Conservation (phyloP, 2,113 vertebrate genomes). For the Miniopterus natalensis region DNA sequence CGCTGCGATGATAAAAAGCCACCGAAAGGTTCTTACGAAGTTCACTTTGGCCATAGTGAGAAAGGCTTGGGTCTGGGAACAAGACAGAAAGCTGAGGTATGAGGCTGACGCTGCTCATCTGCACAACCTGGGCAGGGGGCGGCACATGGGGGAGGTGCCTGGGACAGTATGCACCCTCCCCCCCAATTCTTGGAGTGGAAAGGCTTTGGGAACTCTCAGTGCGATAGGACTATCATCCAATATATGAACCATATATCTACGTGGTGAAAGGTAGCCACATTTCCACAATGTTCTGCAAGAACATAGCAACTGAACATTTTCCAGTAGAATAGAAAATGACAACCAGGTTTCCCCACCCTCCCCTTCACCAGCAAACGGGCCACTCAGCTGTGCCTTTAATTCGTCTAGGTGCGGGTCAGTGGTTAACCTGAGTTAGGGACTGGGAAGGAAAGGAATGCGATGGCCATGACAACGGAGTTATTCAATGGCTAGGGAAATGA, state of each 20-base stretch:
- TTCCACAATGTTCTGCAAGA: background rate
- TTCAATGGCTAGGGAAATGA: background rate
- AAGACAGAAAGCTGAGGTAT: background rate
- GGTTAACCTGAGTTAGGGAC: background rate
- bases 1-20: background rate
- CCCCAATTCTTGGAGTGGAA: background rate
- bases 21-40: background rate
- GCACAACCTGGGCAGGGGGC: background rate
- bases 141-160: background rate
- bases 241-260: background rate
- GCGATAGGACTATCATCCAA: background rate
- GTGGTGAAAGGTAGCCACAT: background rate
- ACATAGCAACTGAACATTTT: background rate
- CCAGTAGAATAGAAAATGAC: background rate
- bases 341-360: background rate
- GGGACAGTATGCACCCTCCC: background rate
- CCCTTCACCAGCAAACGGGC: background rate
- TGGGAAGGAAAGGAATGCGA: background rate
- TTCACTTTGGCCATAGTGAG: background rate
- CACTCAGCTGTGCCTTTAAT: background rate
- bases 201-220: background rate
- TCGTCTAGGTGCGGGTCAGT: background rate
- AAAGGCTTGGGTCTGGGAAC: background rate
- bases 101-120: background rate
- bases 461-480: background rate